Evolutionary conservation across 2,888 invertebrate species (phyloP).

Genomic region (Bhutanitis thaidina): DNA sequence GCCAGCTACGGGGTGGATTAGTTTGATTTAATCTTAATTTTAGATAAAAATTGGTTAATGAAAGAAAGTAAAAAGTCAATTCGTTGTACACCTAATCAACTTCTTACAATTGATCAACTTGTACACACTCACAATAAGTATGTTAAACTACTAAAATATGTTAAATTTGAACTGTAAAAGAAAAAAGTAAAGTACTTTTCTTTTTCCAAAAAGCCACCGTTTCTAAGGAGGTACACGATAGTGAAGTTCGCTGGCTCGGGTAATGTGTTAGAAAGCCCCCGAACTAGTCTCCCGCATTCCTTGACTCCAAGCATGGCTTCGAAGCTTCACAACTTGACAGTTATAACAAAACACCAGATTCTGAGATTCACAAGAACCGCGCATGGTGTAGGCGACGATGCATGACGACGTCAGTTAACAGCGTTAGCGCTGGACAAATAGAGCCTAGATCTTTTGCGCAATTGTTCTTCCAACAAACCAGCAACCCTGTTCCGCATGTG

Average conservation of each 20-base stretch:
- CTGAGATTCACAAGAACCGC: neutral
- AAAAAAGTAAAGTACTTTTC: constrained; percentile 28
- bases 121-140: too few species aligned
- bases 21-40: too few species aligned
- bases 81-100: too few species aligned
- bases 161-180: too few species aligned
- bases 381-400: constrained; percentile 11
- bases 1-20: too few species aligned
- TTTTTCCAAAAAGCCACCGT: constrained; percentile 64
- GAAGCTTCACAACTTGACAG: neutral
- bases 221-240: constrained; percentile 51
- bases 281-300: constrained; percentile 5
- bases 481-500: constrained; percentile 21
- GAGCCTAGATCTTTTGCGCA: neutral
- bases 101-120: too few species aligned
- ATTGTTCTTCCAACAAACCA: neutral
- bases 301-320: constrained; percentile 4
- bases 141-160: too few species aligned
- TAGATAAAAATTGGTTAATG: too few species aligned
- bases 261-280: constrained; percentile 21
- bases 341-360: neutral
- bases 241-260: constrained; percentile 39
- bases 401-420: constrained; percentile 25
- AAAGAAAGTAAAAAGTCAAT: too few species aligned
- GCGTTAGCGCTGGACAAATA: neutral